phyloP scores from a whole-genome alignment of 2,113 vertebrate species.

The Sander vitreus region DNA sequence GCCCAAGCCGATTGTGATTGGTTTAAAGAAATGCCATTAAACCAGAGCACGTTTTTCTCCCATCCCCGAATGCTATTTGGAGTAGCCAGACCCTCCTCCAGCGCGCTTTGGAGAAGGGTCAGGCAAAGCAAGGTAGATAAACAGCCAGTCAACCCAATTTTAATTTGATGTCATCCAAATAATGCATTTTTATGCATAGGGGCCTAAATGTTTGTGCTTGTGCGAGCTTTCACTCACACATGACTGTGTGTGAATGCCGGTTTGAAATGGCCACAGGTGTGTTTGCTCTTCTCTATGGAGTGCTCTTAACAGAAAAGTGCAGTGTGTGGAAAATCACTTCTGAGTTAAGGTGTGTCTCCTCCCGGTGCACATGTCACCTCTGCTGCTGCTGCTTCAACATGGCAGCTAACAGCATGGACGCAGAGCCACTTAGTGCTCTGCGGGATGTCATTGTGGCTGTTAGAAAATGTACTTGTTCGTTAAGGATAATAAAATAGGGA shows the following conservation, averaged over 20 bases:
- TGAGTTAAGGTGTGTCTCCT: slow-evolving; percentile 54
- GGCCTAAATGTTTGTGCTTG: background rate
- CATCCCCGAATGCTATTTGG: no score
- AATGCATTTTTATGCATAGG: background rate
- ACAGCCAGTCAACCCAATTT: background rate
- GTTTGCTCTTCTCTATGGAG: slow-evolving; percentile 38
- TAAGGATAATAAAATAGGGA: background rate
- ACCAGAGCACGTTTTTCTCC: no score
- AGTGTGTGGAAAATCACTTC: slow-evolving; percentile 67
- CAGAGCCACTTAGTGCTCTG: background rate
- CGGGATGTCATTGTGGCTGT: slow-evolving; percentile 5
- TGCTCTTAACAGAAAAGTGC: slow-evolving; percentile 20
- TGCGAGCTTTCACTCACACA: background rate
- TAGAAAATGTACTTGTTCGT: background rate
- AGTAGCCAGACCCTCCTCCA: no score
- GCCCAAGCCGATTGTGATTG: no score
- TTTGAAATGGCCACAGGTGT: background rate
- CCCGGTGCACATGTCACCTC: background rate
- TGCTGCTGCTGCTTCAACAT: slow-evolving; percentile 12
- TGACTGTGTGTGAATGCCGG: background rate
- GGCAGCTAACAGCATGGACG: background rate
- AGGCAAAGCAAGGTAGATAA: background rate
- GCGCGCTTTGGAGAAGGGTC: no score
- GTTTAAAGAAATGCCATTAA: no score
- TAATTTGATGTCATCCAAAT: background rate